Base-by-base conservation (phyloP, 1,140 invertebrate genomes). In the Apocrypta bakeri region DNA sequence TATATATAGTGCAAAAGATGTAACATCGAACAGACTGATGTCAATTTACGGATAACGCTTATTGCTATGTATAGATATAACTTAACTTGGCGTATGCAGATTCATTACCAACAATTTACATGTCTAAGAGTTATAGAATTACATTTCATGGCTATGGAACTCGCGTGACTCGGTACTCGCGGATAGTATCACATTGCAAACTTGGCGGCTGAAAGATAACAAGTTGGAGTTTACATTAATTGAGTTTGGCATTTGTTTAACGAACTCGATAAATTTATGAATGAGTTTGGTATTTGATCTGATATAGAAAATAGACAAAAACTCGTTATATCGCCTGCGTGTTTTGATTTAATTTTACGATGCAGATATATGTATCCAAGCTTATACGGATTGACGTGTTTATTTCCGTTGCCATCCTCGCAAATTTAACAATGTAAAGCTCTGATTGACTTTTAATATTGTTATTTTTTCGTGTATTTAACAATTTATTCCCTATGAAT, bases 191-290 rank as follows among this genome's bases (percentile, higher is more conserved):
- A 48, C 48, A 81, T 81, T 42, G 37, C 56, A n/a, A 81, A 81
- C 21, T 73, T 64, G 37, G 48, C 61, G 63, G n/a, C 1, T 3
- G 33, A 73, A 81, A 81, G 71, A 66, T 80, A 80, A 72, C 71
- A 66, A 74, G 79, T 64, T 81, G 64, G 21, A 74, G 56, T 29
- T 74, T 74, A 48, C 79, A 81, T 74, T 81, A 74, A 81, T 81
- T 81, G 31, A 73, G 79, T 81, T 81, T 81, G 56, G 14, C 61
- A 66, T 74, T 81, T 74, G 61, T 74, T 81, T 81, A 81, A 81
- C 74, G 61, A 81, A 81, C 29, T 81, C 31, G 31, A 81, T 66
- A 68, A 81, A 37, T 40, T 74, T 74, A 68, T 74, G 79, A 81
- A 74, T 81, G 68, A 37, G 2, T 24, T 29, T 25, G 42, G 2